phyloP scores from a whole-genome alignment of 35 echinoderm and acorn worm species.

The Heliocidaris erythrogramma region DNA sequence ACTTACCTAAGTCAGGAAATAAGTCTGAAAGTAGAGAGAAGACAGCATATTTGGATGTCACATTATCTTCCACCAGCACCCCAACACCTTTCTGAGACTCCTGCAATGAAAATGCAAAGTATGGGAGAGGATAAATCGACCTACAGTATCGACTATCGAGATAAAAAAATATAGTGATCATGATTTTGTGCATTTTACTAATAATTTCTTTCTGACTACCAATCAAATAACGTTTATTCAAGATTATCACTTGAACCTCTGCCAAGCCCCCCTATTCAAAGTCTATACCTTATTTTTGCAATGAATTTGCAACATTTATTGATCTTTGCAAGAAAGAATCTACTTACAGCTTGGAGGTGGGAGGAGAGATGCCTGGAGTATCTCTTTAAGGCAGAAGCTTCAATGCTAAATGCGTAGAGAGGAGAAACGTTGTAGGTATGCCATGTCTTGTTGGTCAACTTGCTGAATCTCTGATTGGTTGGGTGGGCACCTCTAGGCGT shows the following conservation, averaged over 20 bases:
- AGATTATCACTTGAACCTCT: background rate
- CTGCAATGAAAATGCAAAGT: conserved; percentile 16
- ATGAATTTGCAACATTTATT: too few species aligned
- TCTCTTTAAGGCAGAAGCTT: conserved; percentile 57
- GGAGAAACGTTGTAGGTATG: conserved; percentile 80
- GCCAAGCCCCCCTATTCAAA: background rate
- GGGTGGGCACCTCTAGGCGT: conserved; percentile 22
- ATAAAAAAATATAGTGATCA: too few species aligned
- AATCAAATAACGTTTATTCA: background rate
- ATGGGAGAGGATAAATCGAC: background rate
- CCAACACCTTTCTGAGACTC: conserved; percentile 68
- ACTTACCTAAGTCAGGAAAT: background rate
- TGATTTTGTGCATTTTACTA: background rate
- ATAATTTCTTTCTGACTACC: background rate
- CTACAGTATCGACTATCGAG: too few species aligned
- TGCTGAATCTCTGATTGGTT: conserved; percentile 26
- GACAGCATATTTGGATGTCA: conserved; percentile 28
- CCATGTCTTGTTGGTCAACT: conserved; percentile 74
- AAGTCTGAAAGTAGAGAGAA: background rate
- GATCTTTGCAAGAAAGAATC: too few species aligned
- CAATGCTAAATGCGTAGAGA: conserved; percentile 59
- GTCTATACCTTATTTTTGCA: too few species aligned
- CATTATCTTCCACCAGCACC: conserved; percentile 43
- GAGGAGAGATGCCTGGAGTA: conserved; percentile 75
- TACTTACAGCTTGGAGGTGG: conserved; percentile 72